Conservation (phyloP, 2,888 invertebrate species). For the Yponomeuta malinellus region DNA sequence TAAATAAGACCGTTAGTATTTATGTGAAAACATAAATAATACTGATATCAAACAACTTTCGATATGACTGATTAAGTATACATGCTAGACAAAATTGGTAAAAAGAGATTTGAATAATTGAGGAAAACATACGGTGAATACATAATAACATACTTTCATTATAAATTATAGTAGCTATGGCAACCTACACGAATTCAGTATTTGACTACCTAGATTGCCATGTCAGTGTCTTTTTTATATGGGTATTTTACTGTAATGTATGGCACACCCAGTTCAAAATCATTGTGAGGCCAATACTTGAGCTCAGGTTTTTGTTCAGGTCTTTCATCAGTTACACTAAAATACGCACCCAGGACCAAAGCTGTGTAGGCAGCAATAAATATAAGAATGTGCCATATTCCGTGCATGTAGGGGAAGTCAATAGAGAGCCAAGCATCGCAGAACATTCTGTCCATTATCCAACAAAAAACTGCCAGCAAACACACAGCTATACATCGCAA, state of each 20-base stretch:
- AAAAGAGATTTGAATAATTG: neutral
- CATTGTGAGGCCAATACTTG: constrained; percentile 85
- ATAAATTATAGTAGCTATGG: neutral
- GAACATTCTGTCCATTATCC: constrained; percentile 86
- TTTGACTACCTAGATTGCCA: constrained; percentile 54
- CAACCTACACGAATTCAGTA: neutral
- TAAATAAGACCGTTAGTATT: too few relatives aligned
- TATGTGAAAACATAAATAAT: too few relatives aligned
- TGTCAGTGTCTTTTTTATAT: constrained; percentile 59
- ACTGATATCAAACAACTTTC: too few relatives aligned
- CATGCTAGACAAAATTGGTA: neutral
- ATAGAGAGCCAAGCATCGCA: constrained; percentile 87
- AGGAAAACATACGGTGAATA: too few relatives aligned
- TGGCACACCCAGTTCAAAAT: constrained; percentile 86
- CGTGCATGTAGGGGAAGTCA: constrained; percentile 89
- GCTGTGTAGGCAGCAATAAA: constrained; percentile 87
- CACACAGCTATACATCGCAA: constrained; percentile 81
- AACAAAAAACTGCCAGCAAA: constrained; percentile 82
- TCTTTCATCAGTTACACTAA: constrained; percentile 82
- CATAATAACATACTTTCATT: too few relatives aligned
- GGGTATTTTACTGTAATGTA: constrained; percentile 81
- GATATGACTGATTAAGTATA: too few relatives aligned
- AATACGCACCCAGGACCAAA: constrained; percentile 86
- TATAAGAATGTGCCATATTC: constrained; percentile 88
- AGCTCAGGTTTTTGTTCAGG: constrained; percentile 82